Evolutionary conservation across 2,113 vertebrate species (phyloP), one percentile per base, ranked within the genome.

Genomic region (Hipposideros armiger): DNA sequence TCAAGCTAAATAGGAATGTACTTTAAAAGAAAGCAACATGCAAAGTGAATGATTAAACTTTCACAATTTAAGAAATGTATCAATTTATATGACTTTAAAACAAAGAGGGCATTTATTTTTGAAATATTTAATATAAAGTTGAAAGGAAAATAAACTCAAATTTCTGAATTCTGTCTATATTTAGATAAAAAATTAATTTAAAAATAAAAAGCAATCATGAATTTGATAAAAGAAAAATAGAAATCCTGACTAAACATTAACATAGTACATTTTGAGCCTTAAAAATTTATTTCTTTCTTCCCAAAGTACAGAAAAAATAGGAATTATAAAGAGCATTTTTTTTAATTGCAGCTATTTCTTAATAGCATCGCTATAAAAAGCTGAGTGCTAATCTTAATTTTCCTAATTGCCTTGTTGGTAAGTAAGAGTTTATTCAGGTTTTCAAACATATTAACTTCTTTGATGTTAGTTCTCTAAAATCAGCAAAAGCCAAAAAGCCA

Each of bases 111-210:
- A 83, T 58, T 93, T 94, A 30, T 69, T 92, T 60, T 74, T 40
- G 62, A 87, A 95, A 84, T 83, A 95, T 84, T 94, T 96, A 95
- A 88, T 66, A 91, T 5, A 42, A 83, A 6, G 5, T 14, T 83
- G 84, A 94, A 87, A 90, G 30, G 30, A 95, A 87, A 95, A 87
- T 8, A 91, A 96, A 91, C 24, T 74, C 50, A 90, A 60, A 94
- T 80, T 74, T 87, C 16, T 90, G 24, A 86, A 93, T 87, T 89
- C 40, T 36, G 17, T 58, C 22, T 42, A 32, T 30, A 17, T 4
- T 87, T 85, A 85, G 36, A 42, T 76, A 95, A 52, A 81, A 91
- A 90, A 58, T 6, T 84, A 94, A 52, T 76, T 85, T 90, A 62
- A 92, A 70, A 72, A 45, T 45, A 91, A 74, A 69, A 54, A 69